Percentiles rank a stretch among this genome's conserved stretches.
These are phyloP conservation scores for Xiphorhynchus elegans DNA, from an alignment of 2,113 vertebrate species.

Conservation along the genomic window DNA sequence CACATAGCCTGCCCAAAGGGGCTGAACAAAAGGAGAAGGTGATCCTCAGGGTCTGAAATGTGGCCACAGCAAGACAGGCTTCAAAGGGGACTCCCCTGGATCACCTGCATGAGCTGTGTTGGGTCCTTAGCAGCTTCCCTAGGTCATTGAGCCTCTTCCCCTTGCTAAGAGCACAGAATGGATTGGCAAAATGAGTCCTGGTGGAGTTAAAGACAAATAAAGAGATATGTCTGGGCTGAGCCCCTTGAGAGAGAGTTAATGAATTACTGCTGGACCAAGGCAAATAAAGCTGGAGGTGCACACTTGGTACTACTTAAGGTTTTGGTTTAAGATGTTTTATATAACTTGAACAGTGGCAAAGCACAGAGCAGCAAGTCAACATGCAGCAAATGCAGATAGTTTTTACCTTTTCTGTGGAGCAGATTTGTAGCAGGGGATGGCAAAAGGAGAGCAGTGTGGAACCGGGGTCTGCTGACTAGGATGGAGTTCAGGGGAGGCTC, in stretches of 20 bases:
- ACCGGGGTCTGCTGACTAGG: background rate
- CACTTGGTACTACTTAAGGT: background rate
- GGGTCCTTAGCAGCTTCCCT: background rate
- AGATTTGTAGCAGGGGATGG: background rate
- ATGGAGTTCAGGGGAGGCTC: background rate
- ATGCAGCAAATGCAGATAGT: background rate
- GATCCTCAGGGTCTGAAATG: background rate
- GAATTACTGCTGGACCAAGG: background rate
- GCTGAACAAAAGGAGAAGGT: background rate
- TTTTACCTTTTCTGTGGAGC: background rate
- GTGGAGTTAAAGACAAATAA: background rate
- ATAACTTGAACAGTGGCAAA: background rate
- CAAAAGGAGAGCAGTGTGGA: background rate
- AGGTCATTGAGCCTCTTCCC: background rate
- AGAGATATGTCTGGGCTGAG: background rate
- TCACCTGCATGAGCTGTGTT: fast-evolving
- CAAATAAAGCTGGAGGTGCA: background rate
- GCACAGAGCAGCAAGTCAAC: background rate
- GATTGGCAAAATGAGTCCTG: background rate
- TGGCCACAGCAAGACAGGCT: background rate
- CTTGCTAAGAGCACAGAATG: background rate
- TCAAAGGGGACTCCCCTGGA: background rate
- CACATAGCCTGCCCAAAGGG: background rate
- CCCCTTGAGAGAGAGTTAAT: background rate
- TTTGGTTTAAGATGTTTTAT: background rate